Evolutionary conservation across 2,797 vertebrate species (phyloP).

Genomic region (Coccyzus lansbergi): DNA sequence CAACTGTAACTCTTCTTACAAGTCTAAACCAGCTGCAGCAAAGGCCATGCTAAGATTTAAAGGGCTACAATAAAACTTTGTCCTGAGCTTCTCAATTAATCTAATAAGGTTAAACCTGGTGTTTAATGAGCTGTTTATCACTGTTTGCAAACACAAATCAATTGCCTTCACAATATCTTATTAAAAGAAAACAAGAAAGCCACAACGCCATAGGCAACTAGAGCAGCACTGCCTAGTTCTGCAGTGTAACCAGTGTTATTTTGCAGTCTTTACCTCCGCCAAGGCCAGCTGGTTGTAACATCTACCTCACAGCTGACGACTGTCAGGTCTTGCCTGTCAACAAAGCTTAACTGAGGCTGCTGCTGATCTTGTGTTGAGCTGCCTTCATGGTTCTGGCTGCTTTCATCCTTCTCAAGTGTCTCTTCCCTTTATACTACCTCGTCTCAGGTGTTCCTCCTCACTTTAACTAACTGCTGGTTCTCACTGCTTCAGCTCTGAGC

Average conservation of each 20-base stretch:
- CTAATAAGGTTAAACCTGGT: not conserved
- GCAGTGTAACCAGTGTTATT: not conserved
- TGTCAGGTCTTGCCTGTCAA: not conserved
- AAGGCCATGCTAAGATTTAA: not conserved
- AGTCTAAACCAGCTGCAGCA: not conserved
- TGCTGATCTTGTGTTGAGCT: rapidly evolving
- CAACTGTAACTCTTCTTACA: not conserved
- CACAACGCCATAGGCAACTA: not conserved
- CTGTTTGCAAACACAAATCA: not conserved
- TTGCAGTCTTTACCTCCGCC: not conserved
- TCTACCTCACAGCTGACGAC: rapidly evolving
- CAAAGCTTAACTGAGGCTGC: not conserved
- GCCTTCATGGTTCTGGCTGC: not conserved
- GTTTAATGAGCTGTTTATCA: not conserved
- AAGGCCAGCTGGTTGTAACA: not conserved
- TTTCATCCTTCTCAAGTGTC: not conserved
- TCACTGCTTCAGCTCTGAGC: not conserved
- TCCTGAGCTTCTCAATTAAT: not conserved
- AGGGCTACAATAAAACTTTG: not conserved
- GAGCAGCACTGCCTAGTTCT: not conserved
- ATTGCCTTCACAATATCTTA: not conserved
- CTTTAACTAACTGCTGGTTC: not conserved
- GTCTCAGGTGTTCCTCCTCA: not conserved
- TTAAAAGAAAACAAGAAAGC: not conserved
- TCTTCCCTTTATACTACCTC: not conserved